phyloP scores from a whole-genome alignment of 2,113 vertebrate species.

The Podocnemis expansa region DNA sequence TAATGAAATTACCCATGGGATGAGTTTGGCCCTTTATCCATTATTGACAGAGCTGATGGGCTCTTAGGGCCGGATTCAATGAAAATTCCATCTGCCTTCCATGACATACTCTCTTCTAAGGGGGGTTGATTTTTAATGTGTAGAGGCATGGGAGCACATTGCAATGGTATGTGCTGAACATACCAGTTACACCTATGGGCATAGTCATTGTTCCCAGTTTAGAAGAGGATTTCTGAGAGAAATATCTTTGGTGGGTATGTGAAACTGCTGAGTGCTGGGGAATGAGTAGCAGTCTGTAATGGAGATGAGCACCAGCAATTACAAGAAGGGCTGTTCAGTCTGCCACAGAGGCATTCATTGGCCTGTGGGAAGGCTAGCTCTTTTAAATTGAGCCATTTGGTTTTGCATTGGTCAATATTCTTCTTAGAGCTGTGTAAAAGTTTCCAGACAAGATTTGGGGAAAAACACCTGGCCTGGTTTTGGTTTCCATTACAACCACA shows the following conservation, averaged over 20 bases:
- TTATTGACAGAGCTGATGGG: background rate
- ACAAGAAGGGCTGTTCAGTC: background rate
- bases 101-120: background rate
- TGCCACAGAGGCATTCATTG: background rate
- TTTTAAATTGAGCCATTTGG: background rate
- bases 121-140: background rate
- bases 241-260: background rate
- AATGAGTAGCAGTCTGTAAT: background rate
- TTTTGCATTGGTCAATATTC: background rate
- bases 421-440: background rate
- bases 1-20: background rate
- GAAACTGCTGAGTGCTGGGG: background rate
- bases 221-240: background rate
- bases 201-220: background rate
- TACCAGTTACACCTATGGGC: background rate
- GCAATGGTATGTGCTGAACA: background rate
- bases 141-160: background rate
- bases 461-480: background rate
- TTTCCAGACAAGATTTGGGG: background rate
- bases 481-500: background rate
- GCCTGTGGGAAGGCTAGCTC: background rate
- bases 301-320: background rate
- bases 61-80: background rate
- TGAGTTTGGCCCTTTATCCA: background rate
- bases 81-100: background rate